phyloP scores from a whole-genome alignment of 2,797 vertebrate species.

The Epinephelus awoara region DNA sequence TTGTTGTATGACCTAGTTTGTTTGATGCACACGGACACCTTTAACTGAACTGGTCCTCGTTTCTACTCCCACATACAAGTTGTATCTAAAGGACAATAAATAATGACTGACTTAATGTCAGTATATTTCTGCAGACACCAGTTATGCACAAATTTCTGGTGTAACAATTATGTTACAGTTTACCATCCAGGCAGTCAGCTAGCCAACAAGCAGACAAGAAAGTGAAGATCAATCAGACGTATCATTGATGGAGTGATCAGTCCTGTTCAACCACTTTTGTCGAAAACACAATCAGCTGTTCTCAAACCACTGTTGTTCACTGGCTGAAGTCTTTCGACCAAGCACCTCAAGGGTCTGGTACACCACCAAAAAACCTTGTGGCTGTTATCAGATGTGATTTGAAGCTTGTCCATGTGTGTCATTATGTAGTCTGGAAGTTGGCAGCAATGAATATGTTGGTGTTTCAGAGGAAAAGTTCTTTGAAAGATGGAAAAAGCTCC shows the following conservation, averaged over 20 bases:
- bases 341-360: not conserved
- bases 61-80: too few species aligned
- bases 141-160: not conserved
- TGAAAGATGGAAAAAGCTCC: conserved; percentile 16
- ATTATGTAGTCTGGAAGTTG: conserved; percentile 25
- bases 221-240: not conserved
- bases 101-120: not conserved
- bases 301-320: not conserved
- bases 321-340: not conserved
- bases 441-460: conserved; percentile 18
- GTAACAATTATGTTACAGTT: not conserved
- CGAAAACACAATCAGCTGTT: conserved; percentile 1
- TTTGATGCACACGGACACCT: too few species aligned
- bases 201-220: not conserved
- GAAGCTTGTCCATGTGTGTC: conserved; percentile 20
- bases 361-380: not conserved
- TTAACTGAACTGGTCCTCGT: too few species aligned
- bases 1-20: too few species aligned
- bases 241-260: not conserved
- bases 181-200: not conserved
- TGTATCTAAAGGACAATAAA: not conserved
- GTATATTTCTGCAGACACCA: too few species aligned
- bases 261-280: not conserved
- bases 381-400: not conserved
- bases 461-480: conserved; percentile 17